phyloP scores from a whole-genome alignment of 1,140 invertebrate genomes.

The Melanaphis sacchari region DNA sequence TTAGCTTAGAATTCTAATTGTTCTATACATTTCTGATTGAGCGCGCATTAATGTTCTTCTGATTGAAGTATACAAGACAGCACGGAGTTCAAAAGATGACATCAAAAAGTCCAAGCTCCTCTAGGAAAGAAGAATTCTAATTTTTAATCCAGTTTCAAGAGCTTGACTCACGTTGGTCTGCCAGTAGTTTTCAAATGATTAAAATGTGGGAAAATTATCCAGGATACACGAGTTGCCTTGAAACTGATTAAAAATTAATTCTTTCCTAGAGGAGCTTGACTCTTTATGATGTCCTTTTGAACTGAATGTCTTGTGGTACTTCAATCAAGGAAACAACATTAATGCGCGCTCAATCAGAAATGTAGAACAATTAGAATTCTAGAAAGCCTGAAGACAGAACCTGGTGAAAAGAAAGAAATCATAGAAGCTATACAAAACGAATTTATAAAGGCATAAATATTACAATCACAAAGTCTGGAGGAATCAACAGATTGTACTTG shows the following conservation, averaged over 20 bases:
- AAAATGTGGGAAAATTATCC: not conserved
- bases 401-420: not conserved
- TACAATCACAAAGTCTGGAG: not conserved
- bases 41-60: not conserved
- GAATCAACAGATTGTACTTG: slow-evolving; percentile 18
- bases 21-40: not conserved
- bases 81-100: not conserved
- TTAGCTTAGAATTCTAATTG: not conserved
- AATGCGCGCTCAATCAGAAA: not conserved
- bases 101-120: not conserved
- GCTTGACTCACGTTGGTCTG: not conserved
- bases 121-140: not conserved
- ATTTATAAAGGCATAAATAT: not conserved
- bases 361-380: not conserved
- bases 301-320: not conserved
- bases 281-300: not conserved
- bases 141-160: not conserved
- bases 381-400: not conserved
- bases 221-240: not conserved
- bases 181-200: not conserved
- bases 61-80: not conserved
- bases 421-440: not conserved
- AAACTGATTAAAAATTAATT: not conserved
- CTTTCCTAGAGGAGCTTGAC: slow-evolving; percentile 2
- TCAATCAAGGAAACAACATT: not conserved